Evolutionary conservation across 2,113 vertebrate species (phyloP), one percentile per base, ranked within the genome.

Genomic region (Cyanoderma ruficeps): DNA sequence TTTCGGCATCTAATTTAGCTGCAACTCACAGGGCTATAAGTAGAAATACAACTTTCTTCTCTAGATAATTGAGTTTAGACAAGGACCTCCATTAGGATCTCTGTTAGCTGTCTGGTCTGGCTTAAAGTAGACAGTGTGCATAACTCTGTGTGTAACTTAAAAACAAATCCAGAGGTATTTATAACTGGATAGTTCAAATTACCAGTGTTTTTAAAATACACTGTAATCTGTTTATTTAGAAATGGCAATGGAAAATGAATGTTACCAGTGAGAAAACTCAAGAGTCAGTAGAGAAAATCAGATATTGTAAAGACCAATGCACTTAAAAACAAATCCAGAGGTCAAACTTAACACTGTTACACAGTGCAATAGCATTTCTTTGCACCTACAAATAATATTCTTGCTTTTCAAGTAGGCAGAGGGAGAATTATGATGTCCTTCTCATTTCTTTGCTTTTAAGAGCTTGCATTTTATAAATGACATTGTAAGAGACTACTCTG

Each of bases 381-480:
- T 81, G 19, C 81, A 59, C 39, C 44, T 82, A 24, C 59, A 61
- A 82, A 53, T 82, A 87, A 53, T 72, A 64, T 33, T 46, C 53
- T 53, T 89, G 37, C 41, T 42, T 89, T 42, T 80, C 85, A 72
- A 85, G 63, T 60, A 82, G 61, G 49, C 41, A 87, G 74, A 67
- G 35, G 2, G 7, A 84, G 37, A 88, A 89, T 61, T 83, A 61
- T 76, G 14, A 52, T 83, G 59, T 42, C 63, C 33, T 79, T 95
- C 67, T 87, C 33, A 61, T 96, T 96, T 85, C 78, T 76, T 91
- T 85, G 18, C 70, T 84, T 82, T 18, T 78, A 65, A 87, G 60
- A 89, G 27, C 31, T 85, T 89, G 44, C 31, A 27, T 87, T 96
- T 82, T 69, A n/a, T 91, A 93, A 83, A 88, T 88, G n/a, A 77